Base-by-base conservation (phyloP, 2,113 vertebrate species). In the Anser brachyrhynchus region DNA sequence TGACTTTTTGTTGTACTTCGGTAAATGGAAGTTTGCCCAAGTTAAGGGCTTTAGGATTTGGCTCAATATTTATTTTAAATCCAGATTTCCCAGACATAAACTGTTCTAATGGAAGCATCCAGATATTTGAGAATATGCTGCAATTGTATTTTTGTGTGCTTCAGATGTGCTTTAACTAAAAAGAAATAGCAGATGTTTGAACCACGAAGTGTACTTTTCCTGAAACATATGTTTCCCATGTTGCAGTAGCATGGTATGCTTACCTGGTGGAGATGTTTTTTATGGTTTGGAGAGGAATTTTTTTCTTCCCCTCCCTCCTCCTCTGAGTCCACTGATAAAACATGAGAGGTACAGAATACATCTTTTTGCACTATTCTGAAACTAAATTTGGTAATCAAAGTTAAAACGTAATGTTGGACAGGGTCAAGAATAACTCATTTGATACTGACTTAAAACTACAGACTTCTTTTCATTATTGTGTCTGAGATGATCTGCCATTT, bases 61-160 rank as follows among this genome's bases (percentile, higher is more conserved):
- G 43, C 82, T 94, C 51, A n/a, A 8, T 91, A 51, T 95, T 95
- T 96, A 91, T 95, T 95, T 95, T 80, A 89, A 95, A 93, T 94
- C 74, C 43, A 93, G 31, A 61, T 88, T 96, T 95, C 72, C 69
- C 79, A 96, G 91, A 94, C 57, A 79, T 86, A 90, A 95, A 86
- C 78, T 84, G 14, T 87, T 96, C 76, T 92, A 91, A 75, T 86
- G 59, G 94, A 83, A 87, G 87, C 72, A 67, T 92, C 82, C 89
- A 93, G 87, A 96, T 95, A 93, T 88, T 93, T 94, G 80, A 93
- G 82, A 94, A 84, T 87, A 93, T 66, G 69, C 80, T 61, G 26
- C 87, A 92, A 70, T 90, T 91, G 77, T 95, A 77, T 92, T 90
- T 96, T 89, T 95, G 76, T 2, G 1, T 54, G 67, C 35, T 84